Evolutionary conservation across 2,888 invertebrate genomes (phyloP).

Genomic region (Parelbella ahira): DNA sequence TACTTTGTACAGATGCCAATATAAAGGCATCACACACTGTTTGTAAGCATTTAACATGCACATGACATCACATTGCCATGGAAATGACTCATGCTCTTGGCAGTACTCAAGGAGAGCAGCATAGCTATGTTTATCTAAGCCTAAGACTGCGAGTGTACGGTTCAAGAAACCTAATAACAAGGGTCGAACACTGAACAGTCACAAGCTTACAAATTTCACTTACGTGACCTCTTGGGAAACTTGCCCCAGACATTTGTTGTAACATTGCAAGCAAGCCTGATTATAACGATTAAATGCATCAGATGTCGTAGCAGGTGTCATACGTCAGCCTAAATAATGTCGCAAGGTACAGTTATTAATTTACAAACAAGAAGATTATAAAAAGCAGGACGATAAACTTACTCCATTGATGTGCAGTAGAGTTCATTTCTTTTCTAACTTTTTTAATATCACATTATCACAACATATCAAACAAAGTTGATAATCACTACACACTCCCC

Average conservation of each 20-base stretch:
- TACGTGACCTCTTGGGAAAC: constrained; percentile 8
- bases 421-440: constrained; percentile 59
- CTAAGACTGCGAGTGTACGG: constrained; percentile 15
- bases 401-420: constrained; percentile 72
- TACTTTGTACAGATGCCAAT: constrained; percentile 1
- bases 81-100: constrained; percentile 59
- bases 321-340: constrained; percentile 56
- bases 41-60: constrained; percentile 57
- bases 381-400: constrained; percentile 44
- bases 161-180: constrained; percentile 24
- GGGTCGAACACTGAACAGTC: constrained; percentile 10
- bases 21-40: constrained; percentile 37
- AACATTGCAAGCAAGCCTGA: constrained; percentile 21
- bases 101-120: constrained; percentile 34
- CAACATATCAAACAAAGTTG: constrained; percentile 32
- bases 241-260: constrained; percentile 12
- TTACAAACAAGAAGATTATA: constrained; percentile 61
- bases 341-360: constrained; percentile 70
- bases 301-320: constrained; percentile 38
- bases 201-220: constrained; percentile 13
- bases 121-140: constrained; percentile 30
- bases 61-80: constrained; percentile 68
- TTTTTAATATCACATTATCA: constrained; percentile 67
- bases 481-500: constrained; percentile 18
- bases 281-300: constrained; percentile 26